Percentiles rank a stretch among this genome's conserved stretches.
Evolutionary conservation across 2,888 invertebrate species (phyloP).

Genomic region (Lordiphosa fenestrarum): DNA sequence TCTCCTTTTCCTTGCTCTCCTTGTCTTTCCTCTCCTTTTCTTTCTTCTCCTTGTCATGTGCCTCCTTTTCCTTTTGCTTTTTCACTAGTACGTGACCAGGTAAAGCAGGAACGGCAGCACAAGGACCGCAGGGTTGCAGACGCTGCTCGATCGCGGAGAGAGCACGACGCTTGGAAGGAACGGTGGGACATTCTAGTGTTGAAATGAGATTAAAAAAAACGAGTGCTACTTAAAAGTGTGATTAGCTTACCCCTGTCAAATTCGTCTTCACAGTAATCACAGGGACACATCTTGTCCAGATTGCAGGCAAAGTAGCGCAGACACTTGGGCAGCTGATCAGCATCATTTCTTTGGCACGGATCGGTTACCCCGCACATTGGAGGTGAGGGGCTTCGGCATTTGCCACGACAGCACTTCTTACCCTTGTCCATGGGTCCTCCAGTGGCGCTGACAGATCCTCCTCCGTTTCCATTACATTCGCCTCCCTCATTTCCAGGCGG

Average conservation of each 20-base stretch:
- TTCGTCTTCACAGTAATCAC: slow-evolving; percentile 74
- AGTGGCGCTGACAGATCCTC: slow-evolving; percentile 30
- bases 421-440: slow-evolving; percentile 52
- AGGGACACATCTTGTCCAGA: slow-evolving; percentile 68
- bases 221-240: neutral
- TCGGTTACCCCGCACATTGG: slow-evolving; percentile 38
- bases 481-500: slow-evolving; percentile 10
- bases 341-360: slow-evolving; percentile 24
- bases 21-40: slow-evolving; percentile 11
- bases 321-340: slow-evolving; percentile 37
- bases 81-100: slow-evolving; percentile 29
- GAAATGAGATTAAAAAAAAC: too few species aligned
- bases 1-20: slow-evolving; percentile 10
- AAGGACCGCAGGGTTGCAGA: slow-evolving; percentile 53
- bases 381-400: slow-evolving; percentile 7
- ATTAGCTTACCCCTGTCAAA: slow-evolving; percentile 69
- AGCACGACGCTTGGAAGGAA: slow-evolving; percentile 39
- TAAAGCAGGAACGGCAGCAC: slow-evolving; percentile 45
- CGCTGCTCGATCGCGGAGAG: slow-evolving; percentile 41
- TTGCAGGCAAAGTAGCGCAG: slow-evolving; percentile 76
- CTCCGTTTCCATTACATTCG: slow-evolving; percentile 16
- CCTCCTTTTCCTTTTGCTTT: slow-evolving; percentile 18
- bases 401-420: slow-evolving; percentile 35
- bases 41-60: slow-evolving; percentile 19
- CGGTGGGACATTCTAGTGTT: slow-evolving; percentile 54